Conservation (phyloP, 2,797 vertebrate genomes). For the Sylvia borin region DNA sequence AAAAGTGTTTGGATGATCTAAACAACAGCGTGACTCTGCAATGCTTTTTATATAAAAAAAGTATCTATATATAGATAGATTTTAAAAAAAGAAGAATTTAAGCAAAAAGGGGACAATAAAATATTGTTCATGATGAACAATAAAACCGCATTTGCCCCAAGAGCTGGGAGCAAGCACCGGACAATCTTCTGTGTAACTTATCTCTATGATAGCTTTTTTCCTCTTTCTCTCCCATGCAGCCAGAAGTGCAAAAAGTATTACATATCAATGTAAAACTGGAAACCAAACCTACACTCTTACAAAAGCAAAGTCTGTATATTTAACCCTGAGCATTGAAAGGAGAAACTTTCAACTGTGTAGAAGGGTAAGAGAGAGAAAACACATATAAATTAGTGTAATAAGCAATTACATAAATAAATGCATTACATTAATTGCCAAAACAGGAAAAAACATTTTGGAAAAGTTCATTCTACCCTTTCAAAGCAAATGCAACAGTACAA, state of each 20-base stretch:
- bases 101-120: not conserved
- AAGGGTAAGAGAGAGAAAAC: not conserved
- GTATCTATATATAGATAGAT: not conserved
- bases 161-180: not conserved
- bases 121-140: not conserved
- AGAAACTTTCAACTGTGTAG: not conserved
- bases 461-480: not conserved
- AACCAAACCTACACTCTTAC: not conserved
- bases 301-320: not conserved
- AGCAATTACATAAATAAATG: not conserved
- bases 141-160: not conserved
- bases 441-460: not conserved
- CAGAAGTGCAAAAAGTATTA: not conserved
- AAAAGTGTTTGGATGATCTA: not conserved
- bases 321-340: not conserved
- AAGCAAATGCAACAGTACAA: not conserved
- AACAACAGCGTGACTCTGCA: not conserved
- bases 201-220: not conserved
- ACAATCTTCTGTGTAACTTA: not conserved
- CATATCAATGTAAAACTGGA: not conserved
- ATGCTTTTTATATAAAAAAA: not conserved
- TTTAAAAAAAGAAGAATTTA: not conserved
- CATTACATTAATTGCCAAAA: not conserved
- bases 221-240: not conserved
- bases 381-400: not conserved